Conservation (phyloP, 2,113 vertebrate genomes). For the Channa maculata region DNA sequence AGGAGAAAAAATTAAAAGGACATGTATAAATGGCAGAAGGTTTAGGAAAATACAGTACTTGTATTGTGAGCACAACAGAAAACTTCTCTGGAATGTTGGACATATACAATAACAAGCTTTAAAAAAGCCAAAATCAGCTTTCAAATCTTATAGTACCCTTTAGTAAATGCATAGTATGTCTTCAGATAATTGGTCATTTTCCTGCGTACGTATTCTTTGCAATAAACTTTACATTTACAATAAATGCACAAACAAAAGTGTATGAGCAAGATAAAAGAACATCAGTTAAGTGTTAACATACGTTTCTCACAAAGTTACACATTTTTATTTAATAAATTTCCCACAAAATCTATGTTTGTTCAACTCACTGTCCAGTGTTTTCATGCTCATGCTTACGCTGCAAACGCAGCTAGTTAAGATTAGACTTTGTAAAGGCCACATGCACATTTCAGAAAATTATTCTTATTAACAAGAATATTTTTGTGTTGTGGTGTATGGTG, state of each 20-base stretch:
- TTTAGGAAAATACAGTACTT: conserved; percentile 33
- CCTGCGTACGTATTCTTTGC: conserved; percentile 42
- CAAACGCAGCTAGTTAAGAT: conserved; percentile 56
- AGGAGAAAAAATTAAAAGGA: neutral
- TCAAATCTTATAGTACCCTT: conserved; percentile 23
- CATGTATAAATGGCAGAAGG: neutral
- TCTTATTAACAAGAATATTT: conserved; percentile 46
- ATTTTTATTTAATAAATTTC: conserved; percentile 48
- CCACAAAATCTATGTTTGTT: conserved; percentile 51
- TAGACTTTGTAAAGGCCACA: conserved; percentile 78
- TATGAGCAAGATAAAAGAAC: conserved; percentile 44
- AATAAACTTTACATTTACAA: conserved; percentile 45
- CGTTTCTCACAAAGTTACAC: conserved; percentile 48
- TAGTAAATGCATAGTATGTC: conserved; percentile 59
- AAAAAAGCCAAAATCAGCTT: conserved; percentile 41
- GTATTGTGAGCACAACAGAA: conserved; percentile 23
- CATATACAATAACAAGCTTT: conserved; percentile 38
- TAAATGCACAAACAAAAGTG: conserved; percentile 52
- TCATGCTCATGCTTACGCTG: conserved; percentile 78
- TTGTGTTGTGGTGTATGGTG: conserved; percentile 40
- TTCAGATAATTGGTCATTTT: conserved; percentile 22
- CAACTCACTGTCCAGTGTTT: conserved; percentile 53
- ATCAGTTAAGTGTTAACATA: conserved; percentile 43
- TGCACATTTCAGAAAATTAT: conserved; percentile 71
- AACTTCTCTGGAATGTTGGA: conserved; percentile 12